These are phyloP conservation scores for Frankliniella intonsa DNA, from an alignment of 2,888 invertebrate genomes.

Conservation along the genomic window DNA sequence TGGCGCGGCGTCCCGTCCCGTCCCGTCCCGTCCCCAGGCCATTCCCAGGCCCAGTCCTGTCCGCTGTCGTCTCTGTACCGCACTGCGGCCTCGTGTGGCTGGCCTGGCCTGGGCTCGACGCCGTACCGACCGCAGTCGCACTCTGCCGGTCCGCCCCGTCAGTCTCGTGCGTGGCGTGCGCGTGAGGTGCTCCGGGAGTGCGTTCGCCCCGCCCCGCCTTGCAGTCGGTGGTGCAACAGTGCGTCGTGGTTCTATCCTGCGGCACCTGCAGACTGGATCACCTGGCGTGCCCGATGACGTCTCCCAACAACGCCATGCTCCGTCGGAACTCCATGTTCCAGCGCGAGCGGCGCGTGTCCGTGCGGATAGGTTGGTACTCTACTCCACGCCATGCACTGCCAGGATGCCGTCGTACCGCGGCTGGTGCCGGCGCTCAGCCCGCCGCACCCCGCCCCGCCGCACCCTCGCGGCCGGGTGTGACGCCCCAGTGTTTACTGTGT, in stretches of 20 bases:
- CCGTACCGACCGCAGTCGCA: background rate
- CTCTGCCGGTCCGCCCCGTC: too few relatives aligned
- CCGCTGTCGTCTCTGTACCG: background rate
- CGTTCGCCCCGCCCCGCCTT: background rate
- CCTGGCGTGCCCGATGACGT: background rate
- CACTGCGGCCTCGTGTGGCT: background rate
- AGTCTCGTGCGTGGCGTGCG: background rate
- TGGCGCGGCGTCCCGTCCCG: too few relatives aligned
- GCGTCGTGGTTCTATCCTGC: background rate
- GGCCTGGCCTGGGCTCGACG: background rate
- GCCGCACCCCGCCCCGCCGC: background rate
- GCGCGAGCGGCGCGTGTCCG: slow-evolving; percentile 20
- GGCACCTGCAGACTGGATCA: too few relatives aligned
- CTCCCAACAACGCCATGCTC: slow-evolving; percentile 17
- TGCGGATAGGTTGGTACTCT: background rate
- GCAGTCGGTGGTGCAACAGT: background rate
- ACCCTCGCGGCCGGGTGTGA: background rate
- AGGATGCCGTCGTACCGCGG: background rate
- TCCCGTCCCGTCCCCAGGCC: too few relatives aligned
- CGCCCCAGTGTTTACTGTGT: background rate
- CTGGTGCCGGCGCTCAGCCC: background rate
- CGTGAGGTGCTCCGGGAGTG: background rate
- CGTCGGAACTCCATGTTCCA: slow-evolving; percentile 24
- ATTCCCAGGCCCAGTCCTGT: too few relatives aligned
- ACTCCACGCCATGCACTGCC: background rate